phyloP scores from a whole-genome alignment of 2,888 invertebrate species.

The Oxytorus armatus region DNA sequence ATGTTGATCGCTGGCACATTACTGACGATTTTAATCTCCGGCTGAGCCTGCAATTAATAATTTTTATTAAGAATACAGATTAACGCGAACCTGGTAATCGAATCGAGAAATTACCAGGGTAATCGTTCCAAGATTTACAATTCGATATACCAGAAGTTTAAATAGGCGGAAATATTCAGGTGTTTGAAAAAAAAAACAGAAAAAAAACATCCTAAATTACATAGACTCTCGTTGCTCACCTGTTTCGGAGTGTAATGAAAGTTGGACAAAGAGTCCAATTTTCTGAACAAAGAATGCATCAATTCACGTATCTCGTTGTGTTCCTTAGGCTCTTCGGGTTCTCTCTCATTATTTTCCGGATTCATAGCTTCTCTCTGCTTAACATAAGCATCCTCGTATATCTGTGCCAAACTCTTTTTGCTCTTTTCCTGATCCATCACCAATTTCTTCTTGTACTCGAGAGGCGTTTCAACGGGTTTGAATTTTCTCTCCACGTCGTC shows the following conservation, averaged over 20 bases:
- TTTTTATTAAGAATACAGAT: background rate
- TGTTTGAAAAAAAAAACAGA: background rate
- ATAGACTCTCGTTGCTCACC: constrained; percentile 79
- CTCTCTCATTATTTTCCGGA: constrained; percentile 86
- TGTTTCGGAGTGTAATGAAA: constrained; percentile 97
- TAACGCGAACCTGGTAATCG: background rate
- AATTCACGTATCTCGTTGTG: constrained; percentile 91
- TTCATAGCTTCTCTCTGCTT: constrained; percentile 87
- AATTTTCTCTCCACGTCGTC: constrained; percentile 96
- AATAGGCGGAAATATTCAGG: background rate
- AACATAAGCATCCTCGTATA: constrained; percentile 96
- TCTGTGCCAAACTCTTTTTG: constrained; percentile 95
- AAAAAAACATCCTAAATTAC: too few species aligned
- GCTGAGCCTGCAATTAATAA: constrained; percentile 86
- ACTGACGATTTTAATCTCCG: constrained; percentile 95
- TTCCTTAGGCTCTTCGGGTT: constrained; percentile 89
- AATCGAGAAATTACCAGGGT: background rate
- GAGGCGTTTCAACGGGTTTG: constrained; percentile 92
- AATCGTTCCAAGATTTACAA: background rate
- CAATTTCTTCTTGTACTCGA: constrained; percentile 94
- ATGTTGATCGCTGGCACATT: constrained; percentile 96
- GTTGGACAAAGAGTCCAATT: constrained; percentile 96
- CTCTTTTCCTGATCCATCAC: constrained; percentile 97
- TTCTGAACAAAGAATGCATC: constrained; percentile 91
- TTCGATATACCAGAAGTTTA: background rate